These are phyloP conservation scores for Drosophila littoralis DNA, from an alignment of 1,140 invertebrate genomes.

Conservation along the genomic window DNA sequence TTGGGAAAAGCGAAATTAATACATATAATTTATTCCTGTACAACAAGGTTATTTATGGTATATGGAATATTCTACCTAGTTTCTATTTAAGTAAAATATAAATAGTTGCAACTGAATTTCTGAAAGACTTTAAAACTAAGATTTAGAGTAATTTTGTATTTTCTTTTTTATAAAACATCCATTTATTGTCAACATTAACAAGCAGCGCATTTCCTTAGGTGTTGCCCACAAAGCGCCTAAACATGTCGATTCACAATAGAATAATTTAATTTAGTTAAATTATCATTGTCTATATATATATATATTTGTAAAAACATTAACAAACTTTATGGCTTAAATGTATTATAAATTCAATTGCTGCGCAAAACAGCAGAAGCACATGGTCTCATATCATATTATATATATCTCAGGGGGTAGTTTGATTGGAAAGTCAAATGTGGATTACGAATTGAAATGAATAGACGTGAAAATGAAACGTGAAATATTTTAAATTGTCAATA, in stretches of 20 bases:
- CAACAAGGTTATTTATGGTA: too few species aligned
- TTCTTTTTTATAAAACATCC: neutral
- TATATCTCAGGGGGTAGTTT: conserved; percentile 39
- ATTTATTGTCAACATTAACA: conserved; percentile 17
- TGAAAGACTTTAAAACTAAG: neutral
- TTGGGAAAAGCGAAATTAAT: too few species aligned
- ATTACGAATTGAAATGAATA: conserved; percentile 31
- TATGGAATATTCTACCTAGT: too few species aligned
- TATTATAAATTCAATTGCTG: conserved; percentile 47
- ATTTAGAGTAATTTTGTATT: neutral
- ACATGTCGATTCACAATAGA: neutral
- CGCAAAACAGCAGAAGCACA: conserved; percentile 64
- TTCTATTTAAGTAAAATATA: too few species aligned
- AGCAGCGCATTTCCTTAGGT: too few species aligned
- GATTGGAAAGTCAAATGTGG: conserved; percentile 10
- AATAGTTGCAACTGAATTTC: neutral
- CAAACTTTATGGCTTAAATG: conserved; percentile 66
- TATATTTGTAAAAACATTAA: conserved; percentile 64
- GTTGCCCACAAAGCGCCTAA: neutral
- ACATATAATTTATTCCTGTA: too few species aligned
- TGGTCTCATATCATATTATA: conserved; percentile 47
- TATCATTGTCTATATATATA: conserved; percentile 27
- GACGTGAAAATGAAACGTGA: conserved; percentile 29
- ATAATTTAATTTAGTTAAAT: conserved; percentile 5
- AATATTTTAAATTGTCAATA: neutral